Base-by-base conservation (phyloP, 1,140 invertebrate species). In the Chironomus tepperi region DNA sequence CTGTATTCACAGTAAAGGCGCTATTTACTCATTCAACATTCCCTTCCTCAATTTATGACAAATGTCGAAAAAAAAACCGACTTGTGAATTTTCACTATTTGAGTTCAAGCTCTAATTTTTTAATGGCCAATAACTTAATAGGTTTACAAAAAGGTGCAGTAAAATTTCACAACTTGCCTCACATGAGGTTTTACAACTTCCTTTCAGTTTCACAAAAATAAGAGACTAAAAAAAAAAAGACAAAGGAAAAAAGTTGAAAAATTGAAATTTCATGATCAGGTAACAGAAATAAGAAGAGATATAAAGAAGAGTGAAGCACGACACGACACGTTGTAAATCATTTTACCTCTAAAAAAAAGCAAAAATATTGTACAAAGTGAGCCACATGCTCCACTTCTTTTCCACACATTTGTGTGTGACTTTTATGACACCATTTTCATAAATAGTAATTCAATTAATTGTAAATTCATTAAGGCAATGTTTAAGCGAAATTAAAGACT, bases 291-390 rank as follows among this genome's bases (percentile, higher is more conserved):
- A 57, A 57, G 47, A 57, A 3, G 12, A 34, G 24, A 34, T 34
- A 34, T 34, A 34, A n/a, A 57, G 47, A 57, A 57, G 47, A 57
- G 65, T 70, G 65, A 70, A 70, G 65, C 65, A 70, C 65, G 65
- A 70, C 65, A 70, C 65, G 65, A 70, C 65, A 70, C 65, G 65
- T 19, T 70, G 65, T 70, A 70, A 70, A 70, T 70, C 65, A 70
- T 70, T 70, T 70, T 70, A 5, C 18, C 18, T 57, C n/a, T 57
- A 15, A 47, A 47, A 47, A 47, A 10, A 34, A 34, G 24, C 1
- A 5, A 2, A 34, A 2, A 34, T 57, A 57, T n/a, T n/a, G 47
- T 57, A 57, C 24, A 57, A 57, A 57, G 12, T 57, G 24, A 34
- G 47, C 47, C 47, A 57, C 47, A 57, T 57, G 47, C 47, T 57